Conservation (phyloP, 2,797 vertebrate species). For the Danio choprae region DNA sequence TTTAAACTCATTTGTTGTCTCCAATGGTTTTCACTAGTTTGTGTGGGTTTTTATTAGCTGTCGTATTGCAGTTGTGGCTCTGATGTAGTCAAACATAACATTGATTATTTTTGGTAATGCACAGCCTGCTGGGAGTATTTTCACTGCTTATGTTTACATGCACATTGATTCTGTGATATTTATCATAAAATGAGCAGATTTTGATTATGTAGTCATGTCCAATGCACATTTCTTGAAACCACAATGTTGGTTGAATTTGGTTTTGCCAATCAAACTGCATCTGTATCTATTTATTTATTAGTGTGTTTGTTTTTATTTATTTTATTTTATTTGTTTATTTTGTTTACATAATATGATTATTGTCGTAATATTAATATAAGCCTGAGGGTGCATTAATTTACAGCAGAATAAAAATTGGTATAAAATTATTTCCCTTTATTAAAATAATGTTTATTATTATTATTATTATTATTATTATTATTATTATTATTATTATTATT, state of each 20-base stretch:
- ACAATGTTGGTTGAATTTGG: neutral
- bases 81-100: neutral
- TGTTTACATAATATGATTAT: too few species aligned
- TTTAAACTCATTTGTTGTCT: neutral
- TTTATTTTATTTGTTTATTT: too few species aligned
- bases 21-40: neutral
- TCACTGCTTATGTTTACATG: neutral
- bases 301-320: too few species aligned
- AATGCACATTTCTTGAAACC: neutral
- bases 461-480: too few species aligned
- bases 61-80: neutral
- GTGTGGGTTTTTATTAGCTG: neutral
- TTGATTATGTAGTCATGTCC: neutral
- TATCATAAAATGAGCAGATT: neutral
- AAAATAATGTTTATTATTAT: too few species aligned
- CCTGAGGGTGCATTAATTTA: too few species aligned
- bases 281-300: too few species aligned
- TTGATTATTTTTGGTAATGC: neutral
- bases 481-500: too few species aligned
- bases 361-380: too few species aligned
- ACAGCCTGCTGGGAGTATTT: constrained; percentile 15
- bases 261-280: neutral
- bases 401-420: too few species aligned
- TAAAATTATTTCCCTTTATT: too few species aligned
- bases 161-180: neutral